Evolutionary conservation across 2,888 invertebrate species (phyloP).

Genomic region (Mantis religiosa): DNA sequence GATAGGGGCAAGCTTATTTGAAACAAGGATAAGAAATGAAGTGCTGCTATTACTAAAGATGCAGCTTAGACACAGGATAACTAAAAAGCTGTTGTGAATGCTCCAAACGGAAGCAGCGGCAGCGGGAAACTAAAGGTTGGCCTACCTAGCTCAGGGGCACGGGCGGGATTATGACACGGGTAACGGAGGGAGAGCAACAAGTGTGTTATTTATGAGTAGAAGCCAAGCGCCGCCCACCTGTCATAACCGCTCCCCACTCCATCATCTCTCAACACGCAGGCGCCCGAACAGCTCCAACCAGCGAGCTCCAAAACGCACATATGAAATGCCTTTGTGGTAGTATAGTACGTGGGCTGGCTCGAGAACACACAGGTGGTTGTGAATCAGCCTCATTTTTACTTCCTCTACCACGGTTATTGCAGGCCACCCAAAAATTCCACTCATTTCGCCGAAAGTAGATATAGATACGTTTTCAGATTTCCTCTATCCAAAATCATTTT

Average conservation of each 20-base stretch:
- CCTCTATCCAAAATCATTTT: too few relatives aligned
- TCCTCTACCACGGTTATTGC: too few relatives aligned
- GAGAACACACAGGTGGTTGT: background rate
- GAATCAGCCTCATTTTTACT: background rate
- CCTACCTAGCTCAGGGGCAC: background rate
- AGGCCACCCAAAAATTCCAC: too few relatives aligned
- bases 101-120: background rate
- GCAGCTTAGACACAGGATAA: too few relatives aligned
- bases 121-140: background rate
- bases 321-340: background rate
- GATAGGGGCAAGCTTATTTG: too few relatives aligned
- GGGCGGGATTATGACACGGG: background rate
- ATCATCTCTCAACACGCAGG: background rate
- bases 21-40: too few relatives aligned
- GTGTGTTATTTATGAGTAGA: constrained; percentile 65
- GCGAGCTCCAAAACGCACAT: background rate
- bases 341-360: too few relatives aligned
- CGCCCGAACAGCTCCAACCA: background rate
- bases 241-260: constrained; percentile 53
- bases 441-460: too few relatives aligned
- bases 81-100: too few relatives aligned
- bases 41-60: too few relatives aligned
- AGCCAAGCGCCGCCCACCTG: constrained; percentile 58
- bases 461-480: too few relatives aligned
- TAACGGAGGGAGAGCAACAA: constrained; percentile 12